These are phyloP conservation scores for Phylloscopus trochiloides DNA, from an alignment of 2,113 vertebrate species.

Conservation along the genomic window DNA sequence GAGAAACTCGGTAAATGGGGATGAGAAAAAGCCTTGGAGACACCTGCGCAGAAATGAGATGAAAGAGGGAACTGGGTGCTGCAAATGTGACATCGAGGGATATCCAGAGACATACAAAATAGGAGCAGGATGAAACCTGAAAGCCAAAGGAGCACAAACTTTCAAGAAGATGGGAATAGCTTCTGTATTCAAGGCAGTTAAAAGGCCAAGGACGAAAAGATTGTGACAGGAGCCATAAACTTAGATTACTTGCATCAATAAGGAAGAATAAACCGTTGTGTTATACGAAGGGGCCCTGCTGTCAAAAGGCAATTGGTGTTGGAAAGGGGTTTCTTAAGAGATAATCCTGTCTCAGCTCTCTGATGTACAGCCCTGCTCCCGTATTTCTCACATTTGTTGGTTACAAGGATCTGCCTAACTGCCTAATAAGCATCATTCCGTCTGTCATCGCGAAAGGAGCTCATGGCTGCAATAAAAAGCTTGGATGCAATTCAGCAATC, in stretches of 20 bases:
- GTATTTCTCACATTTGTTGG: neutral
- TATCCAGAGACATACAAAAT: neutral
- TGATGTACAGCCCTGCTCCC: conserved; percentile 15
- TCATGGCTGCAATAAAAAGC: conserved; percentile 48
- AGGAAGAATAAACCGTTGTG: conserved; percentile 55
- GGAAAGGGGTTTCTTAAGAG: conserved; percentile 38
- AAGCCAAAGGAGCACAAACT: neutral
- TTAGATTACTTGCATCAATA: conserved; percentile 53
- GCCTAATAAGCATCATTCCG: conserved; percentile 7
- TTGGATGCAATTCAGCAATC: conserved; percentile 64
- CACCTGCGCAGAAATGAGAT: neutral
- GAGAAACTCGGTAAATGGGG: rapidly evolving
- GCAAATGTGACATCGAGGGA: neutral
- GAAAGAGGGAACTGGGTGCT: neutral
- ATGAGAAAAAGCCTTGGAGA: neutral
- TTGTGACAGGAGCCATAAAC: conserved; percentile 46
- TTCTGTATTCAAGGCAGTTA: conserved; percentile 19
- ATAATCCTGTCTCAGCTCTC: conserved; percentile 32
- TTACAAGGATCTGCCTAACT: conserved; percentile 8
- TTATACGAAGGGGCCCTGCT: neutral
- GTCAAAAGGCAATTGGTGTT: conserved; percentile 50
- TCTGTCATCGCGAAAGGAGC: conserved; percentile 2
- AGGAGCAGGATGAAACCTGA: neutral
- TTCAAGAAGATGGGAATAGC: neutral
- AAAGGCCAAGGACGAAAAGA: conserved; percentile 39